These are phyloP conservation scores for Colletes gigas DNA, from an alignment of 1,140 invertebrate species.

Conservation along the genomic window DNA sequence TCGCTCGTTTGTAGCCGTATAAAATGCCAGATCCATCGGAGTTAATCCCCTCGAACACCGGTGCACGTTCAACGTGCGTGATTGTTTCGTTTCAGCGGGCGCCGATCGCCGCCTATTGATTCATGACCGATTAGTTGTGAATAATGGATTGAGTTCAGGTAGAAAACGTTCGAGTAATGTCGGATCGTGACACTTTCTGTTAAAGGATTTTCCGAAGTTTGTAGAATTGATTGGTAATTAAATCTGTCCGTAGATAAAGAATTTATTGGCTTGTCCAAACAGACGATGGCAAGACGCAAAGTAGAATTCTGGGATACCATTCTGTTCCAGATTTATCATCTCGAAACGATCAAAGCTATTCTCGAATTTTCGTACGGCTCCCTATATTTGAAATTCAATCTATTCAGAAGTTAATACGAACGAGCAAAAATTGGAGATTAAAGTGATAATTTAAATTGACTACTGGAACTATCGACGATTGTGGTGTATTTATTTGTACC, in stretches of 20 bases:
- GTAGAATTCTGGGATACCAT: too few species aligned
- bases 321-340: background rate
- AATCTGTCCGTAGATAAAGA: background rate
- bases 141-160: slow-evolving; percentile 35
- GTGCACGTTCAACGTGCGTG: slow-evolving; percentile 18
- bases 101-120: slow-evolving; percentile 39
- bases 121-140: slow-evolving; percentile 45
- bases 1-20: slow-evolving; percentile 25
- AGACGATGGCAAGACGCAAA: too few species aligned
- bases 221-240: slow-evolving; percentile 1
- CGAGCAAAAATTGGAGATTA: too few species aligned
- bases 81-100: slow-evolving; percentile 40
- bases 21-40: slow-evolving; percentile 35
- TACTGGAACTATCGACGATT: too few species aligned
- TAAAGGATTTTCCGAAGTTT: slow-evolving; percentile 1
- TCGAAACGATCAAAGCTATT: too few species aligned
- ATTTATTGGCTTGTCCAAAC: background rate
- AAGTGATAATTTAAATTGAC: too few species aligned
- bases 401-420: too few species aligned
- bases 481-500: too few species aligned
- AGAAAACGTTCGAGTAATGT: slow-evolving; percentile 8
- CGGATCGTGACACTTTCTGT: slow-evolving; percentile 13
- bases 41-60: slow-evolving; percentile 22
- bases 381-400: too few species aligned
- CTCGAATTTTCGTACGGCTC: too few species aligned